Evolutionary conservation across 2,888 invertebrate species (phyloP).

Genomic region (Polydrusus cervinus): DNA sequence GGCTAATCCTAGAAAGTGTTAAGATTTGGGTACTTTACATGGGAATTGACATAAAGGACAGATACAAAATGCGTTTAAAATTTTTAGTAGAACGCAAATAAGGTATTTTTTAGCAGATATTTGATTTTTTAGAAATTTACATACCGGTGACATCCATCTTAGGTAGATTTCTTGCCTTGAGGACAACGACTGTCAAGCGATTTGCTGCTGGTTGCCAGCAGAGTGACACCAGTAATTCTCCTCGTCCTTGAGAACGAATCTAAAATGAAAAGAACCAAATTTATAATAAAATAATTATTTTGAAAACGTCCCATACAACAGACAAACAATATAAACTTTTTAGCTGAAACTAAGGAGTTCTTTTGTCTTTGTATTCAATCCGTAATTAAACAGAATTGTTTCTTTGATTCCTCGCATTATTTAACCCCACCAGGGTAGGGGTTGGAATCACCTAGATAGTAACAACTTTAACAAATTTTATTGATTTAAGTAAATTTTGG

Average conservation of each 20-base stretch:
- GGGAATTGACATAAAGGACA: not conserved
- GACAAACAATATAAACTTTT: no score
- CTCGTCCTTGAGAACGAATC: constrained; percentile 95
- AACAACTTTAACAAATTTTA: no score
- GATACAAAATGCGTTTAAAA: not conserved
- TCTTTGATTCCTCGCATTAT: not conserved
- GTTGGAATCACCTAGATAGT: not conserved
- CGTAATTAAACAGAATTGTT: not conserved
- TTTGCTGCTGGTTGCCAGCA: constrained; percentile 99
- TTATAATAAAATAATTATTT: no score
- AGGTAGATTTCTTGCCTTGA: constrained; percentile 97
- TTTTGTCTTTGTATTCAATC: no score
- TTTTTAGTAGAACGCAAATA: not conserved
- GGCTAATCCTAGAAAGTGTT: constrained; percentile 77
- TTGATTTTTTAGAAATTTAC: not conserved
- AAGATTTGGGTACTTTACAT: constrained; percentile 27
- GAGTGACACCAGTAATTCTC: constrained; percentile 95
- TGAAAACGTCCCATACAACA: no score
- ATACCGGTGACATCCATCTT: constrained; percentile 95
- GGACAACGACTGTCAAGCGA: constrained; percentile 94
- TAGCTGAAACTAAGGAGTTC: no score
- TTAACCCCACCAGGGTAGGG: not conserved
- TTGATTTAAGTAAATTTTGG: no score
- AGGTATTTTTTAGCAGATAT: no score
- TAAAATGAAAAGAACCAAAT: constrained; percentile 67